phyloP scores from a whole-genome alignment of 1,140 invertebrate species.

The Cheumatopsyche charites region DNA sequence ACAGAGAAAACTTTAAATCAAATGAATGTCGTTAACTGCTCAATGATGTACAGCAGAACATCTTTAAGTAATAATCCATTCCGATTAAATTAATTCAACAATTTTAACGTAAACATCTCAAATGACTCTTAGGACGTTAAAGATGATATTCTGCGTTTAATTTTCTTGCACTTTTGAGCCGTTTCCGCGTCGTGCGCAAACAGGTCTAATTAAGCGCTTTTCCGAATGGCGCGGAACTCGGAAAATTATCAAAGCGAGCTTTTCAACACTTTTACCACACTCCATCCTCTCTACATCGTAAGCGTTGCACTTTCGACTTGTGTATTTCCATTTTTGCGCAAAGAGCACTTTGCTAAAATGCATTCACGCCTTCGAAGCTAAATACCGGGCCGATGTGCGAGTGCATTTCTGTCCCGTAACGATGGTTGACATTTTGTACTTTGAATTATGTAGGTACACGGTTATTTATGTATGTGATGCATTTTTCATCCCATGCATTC shows the following conservation, averaged over 20 bases:
- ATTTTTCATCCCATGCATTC: background rate
- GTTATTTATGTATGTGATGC: background rate
- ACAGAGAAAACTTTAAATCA: too few species aligned
- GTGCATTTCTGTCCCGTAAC: too few species aligned
- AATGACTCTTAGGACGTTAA: too few species aligned
- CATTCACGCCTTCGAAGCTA: background rate
- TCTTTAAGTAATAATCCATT: too few species aligned
- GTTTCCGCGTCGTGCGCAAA: background rate
- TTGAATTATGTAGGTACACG: too few species aligned
- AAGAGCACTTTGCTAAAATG: constrained; percentile 14
- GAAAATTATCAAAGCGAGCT: constrained; percentile 16
- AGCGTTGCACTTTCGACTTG: background rate
- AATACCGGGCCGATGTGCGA: too few species aligned
- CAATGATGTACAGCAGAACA: too few species aligned
- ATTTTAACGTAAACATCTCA: too few species aligned
- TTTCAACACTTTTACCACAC: background rate
- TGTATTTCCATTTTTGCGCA: constrained; percentile 8
- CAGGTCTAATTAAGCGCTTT: constrained; percentile 20
- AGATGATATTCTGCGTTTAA: background rate
- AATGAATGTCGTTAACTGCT: too few species aligned
- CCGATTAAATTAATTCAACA: too few species aligned
- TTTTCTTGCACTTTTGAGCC: constrained; percentile 1
- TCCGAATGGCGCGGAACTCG: background rate
- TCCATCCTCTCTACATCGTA: background rate
- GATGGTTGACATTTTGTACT: too few species aligned